phyloP scores from a whole-genome alignment of 2,797 vertebrate genomes.

The Coccyzus lansbergi region DNA sequence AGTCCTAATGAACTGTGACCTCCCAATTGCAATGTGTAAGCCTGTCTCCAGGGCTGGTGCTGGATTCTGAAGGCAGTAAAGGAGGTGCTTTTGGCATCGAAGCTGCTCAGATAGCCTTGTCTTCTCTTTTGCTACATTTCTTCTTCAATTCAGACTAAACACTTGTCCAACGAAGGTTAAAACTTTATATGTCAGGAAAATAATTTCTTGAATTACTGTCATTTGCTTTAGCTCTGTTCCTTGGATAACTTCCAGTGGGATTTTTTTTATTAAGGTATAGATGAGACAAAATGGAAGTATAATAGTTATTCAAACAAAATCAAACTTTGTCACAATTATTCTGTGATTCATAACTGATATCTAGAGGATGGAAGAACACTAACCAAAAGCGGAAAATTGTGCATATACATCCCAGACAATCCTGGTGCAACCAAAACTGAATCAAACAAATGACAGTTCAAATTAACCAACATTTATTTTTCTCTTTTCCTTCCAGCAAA shows the following conservation, averaged over 20 bases:
- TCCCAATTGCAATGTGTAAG: neutral
- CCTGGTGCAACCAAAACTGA: neutral
- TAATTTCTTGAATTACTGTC: neutral
- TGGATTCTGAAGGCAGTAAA: neutral
- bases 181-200: neutral
- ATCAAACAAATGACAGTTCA: neutral
- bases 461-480: neutral
- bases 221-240: neutral
- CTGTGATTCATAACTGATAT: neutral
- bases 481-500: neutral
- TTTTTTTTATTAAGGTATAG: constrained; percentile 28
- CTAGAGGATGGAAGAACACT: neutral
- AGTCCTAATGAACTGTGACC: neutral
- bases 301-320: constrained; percentile 1
- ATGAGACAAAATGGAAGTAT: neutral
- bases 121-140: neutral
- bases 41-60: neutral
- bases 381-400: neutral
- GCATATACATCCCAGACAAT: neutral
- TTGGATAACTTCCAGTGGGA: neutral
- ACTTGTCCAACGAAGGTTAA: neutral
- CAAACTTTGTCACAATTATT: neutral
- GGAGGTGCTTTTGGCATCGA: neutral
- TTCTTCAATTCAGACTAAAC: neutral
- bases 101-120: neutral